Conservation (phyloP, 2,888 invertebrate species). For the Prosopocoilus inquinatus region DNA sequence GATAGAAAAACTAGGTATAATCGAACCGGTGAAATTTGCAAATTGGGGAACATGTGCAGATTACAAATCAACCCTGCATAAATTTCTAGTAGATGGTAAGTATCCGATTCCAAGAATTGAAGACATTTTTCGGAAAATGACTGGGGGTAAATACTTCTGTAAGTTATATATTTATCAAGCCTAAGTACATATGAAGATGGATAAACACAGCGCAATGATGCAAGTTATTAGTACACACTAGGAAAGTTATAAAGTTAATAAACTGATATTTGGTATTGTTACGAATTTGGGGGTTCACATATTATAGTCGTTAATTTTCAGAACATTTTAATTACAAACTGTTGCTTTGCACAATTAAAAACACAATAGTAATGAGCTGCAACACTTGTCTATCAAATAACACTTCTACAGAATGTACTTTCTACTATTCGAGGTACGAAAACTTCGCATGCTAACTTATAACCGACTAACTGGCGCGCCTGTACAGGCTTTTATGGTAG, state of each 20-base stretch:
- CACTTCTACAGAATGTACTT: no score
- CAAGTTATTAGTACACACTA: conserved; percentile 29
- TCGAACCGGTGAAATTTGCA: conserved; percentile 3
- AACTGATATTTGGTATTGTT: conserved; percentile 37
- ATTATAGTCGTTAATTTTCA: no score
- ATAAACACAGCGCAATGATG: conserved; percentile 22
- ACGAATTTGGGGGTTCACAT: no score
- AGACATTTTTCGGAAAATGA: conserved; percentile 24
- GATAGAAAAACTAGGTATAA: not conserved
- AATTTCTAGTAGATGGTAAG: conserved; percentile 23
- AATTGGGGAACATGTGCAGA: conserved; percentile 17
- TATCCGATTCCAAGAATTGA: conserved; percentile 37
- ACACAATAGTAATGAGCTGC: no score
- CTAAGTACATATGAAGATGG: conserved; percentile 25
- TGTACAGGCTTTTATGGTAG: no score
- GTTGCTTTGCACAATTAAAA: no score
- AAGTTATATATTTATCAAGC: conserved; percentile 24
- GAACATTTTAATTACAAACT: no score
- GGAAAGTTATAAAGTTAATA: conserved; percentile 34
- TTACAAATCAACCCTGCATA: conserved; percentile 31
- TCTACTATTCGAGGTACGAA: no score
- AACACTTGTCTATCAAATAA: no score
- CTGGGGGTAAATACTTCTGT: conserved; percentile 23
- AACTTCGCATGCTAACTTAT: no score
- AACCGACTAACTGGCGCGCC: no score